A percentile compares a stretch with the other conserved stretches of the same genome.
Conservation (phyloP, 2,113 vertebrate genomes). For the Sturnira hondurensis region DNA sequence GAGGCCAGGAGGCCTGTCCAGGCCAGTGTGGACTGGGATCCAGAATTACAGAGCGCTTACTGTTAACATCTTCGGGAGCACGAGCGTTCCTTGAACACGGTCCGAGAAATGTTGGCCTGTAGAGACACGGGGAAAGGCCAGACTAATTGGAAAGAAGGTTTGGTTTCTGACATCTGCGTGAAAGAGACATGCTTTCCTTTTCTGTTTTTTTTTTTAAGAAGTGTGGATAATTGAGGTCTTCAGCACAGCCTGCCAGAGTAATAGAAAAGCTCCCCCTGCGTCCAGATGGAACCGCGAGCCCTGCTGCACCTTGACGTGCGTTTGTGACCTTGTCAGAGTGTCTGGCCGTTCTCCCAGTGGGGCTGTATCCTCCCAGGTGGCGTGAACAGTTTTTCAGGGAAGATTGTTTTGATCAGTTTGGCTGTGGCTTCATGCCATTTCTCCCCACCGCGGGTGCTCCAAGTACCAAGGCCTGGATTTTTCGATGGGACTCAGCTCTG, state of each 20-base stretch:
- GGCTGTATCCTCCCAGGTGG: not conserved
- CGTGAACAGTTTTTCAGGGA: not conserved
- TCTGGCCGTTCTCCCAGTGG: conserved; percentile 5
- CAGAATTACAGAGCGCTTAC: not conserved
- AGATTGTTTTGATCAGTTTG: not conserved
- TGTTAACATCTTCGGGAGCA: not conserved
- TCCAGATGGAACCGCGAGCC: not conserved
- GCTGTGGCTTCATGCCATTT: not conserved
- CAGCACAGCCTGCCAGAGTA: not conserved
- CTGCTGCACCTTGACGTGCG: not conserved
- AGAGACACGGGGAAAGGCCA: not conserved
- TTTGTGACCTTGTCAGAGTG: not conserved
- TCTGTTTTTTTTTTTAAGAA: not conserved
- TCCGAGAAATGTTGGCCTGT: not conserved
- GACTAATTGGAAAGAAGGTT: not conserved
- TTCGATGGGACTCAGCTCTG: not conserved
- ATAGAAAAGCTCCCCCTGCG: not conserved
- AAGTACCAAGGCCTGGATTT: not conserved
- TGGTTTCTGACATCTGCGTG: not conserved
- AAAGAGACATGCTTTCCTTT: not conserved
- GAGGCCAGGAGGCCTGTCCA: not conserved
- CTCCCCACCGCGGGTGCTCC: not conserved
- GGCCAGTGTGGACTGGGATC: not conserved
- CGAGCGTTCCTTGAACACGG: not conserved
- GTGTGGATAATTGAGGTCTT: not conserved